These are phyloP conservation scores for Furnarius figulus DNA, from an alignment of 2,113 vertebrate species.

Conservation along the genomic window DNA sequence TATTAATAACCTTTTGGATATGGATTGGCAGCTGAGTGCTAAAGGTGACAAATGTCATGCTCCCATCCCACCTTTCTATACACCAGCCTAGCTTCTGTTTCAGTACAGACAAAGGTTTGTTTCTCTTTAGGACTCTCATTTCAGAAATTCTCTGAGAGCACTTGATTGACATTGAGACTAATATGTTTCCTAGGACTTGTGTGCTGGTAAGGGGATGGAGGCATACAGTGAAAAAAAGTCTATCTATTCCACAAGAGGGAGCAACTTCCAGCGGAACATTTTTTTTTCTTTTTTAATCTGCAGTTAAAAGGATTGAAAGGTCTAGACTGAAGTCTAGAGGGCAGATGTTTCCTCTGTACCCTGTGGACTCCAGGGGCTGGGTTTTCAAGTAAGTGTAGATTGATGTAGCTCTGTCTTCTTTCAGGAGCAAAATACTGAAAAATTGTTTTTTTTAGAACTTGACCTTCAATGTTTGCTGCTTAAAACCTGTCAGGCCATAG, in stretches of 20 bases:
- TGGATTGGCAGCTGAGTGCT: background rate
- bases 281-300: background rate
- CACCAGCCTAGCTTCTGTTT: background rate
- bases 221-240: background rate
- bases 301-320: background rate
- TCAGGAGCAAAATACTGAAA: background rate
- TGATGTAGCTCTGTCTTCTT: background rate
- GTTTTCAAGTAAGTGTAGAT: background rate
- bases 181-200: background rate
- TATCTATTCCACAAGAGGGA: constrained; percentile 24
- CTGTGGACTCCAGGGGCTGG: background rate
- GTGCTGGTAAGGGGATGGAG: background rate
- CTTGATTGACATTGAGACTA: background rate
- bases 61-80: background rate
- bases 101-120: background rate
- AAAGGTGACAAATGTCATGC: background rate
- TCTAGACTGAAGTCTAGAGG: background rate
- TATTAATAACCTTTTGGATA: background rate
- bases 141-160: background rate
- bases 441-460: background rate
- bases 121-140: background rate
- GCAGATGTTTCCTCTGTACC: background rate
- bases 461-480: background rate
- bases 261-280: background rate
- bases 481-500: background rate